Conservation (phyloP, 1,140 invertebrate genomes). For the Lasaia peninsularis region DNA sequence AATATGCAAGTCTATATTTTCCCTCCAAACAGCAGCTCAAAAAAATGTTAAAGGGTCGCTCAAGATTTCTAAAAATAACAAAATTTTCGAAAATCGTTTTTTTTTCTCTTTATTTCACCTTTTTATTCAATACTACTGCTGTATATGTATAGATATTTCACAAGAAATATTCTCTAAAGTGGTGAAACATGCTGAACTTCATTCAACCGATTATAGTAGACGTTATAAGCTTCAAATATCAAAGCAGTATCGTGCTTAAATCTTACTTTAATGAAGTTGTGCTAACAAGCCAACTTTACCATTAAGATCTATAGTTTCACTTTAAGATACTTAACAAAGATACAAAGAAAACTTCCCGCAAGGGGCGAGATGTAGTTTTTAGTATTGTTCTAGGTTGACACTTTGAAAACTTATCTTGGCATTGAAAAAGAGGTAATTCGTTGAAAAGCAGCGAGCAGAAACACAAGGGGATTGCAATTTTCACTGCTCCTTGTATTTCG, state of each 20-base stretch:
- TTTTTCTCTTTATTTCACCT: no score
- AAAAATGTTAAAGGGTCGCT: no score
- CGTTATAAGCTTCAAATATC: no score
- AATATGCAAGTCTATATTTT: no score
- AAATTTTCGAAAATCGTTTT: no score
- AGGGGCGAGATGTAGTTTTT: slow-evolving; percentile 16
- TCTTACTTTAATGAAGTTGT: slow-evolving; percentile 4
- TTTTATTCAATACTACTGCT: no score
- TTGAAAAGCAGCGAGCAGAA: slow-evolving; percentile 12
- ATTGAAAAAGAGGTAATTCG: slow-evolving; percentile 15
- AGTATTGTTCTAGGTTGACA: slow-evolving; percentile 17
- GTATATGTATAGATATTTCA: no score
- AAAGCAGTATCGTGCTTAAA: neutral
- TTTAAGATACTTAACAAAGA: slow-evolving; percentile 12
- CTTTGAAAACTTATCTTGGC: slow-evolving; percentile 17
- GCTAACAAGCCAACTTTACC: slow-evolving; percentile 7
- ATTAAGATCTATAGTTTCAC: slow-evolving; percentile 20
- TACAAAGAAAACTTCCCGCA: slow-evolving; percentile 11
- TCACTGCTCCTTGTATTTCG: slow-evolving; percentile 2
- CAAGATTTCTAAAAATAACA: no score
- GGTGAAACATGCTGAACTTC: no score
- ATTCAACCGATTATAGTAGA: no score
- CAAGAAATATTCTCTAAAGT: no score
- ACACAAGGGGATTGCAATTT: slow-evolving; percentile 13
- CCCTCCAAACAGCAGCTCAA: no score